A percentile compares a stretch with the other conserved stretches of the same genome.
Evolutionary conservation across 2,113 vertebrate species (phyloP).

Genomic region (Myrmophylax atrothorax): DNA sequence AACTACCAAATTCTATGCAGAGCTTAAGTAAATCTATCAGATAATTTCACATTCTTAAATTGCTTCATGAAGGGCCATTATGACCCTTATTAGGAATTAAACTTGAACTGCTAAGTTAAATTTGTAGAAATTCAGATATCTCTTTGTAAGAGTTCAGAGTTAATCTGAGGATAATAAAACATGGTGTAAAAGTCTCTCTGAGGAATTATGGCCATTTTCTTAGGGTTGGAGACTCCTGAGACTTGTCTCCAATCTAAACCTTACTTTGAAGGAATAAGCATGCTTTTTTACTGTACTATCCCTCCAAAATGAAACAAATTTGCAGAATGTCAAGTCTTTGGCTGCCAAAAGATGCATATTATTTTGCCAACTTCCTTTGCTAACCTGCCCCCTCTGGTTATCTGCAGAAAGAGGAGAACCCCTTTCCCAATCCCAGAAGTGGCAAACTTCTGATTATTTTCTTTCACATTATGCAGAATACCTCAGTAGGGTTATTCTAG

Average conservation of each 20-base stretch:
- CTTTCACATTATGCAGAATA: not conserved
- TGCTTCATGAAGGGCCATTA: not conserved
- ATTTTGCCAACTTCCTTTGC: not conserved
- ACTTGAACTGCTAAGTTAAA: not conserved
- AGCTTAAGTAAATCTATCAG: not conserved
- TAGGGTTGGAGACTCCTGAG: not conserved
- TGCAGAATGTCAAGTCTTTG: not conserved
- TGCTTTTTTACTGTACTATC: not conserved
- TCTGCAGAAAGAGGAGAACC: not conserved
- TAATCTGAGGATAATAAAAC: not conserved
- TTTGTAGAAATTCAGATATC: not conserved
- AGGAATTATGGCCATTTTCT: not conserved
- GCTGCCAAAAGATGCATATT: not conserved
- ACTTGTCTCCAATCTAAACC: not conserved
- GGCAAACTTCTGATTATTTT: not conserved
- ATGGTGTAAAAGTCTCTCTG: not conserved
- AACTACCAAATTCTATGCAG: not conserved
- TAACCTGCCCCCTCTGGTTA: not conserved
- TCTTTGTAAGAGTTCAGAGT: not conserved
- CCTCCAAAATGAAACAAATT: not conserved
- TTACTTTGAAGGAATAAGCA: not conserved
- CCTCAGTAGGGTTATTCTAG: not conserved
- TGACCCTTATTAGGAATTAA: not conserved
- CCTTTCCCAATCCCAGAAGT: not conserved
- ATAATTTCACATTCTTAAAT: not conserved